Evolutionary conservation across 2,797 vertebrate species (phyloP).

Genomic region (Chloroceryle inda): DNA sequence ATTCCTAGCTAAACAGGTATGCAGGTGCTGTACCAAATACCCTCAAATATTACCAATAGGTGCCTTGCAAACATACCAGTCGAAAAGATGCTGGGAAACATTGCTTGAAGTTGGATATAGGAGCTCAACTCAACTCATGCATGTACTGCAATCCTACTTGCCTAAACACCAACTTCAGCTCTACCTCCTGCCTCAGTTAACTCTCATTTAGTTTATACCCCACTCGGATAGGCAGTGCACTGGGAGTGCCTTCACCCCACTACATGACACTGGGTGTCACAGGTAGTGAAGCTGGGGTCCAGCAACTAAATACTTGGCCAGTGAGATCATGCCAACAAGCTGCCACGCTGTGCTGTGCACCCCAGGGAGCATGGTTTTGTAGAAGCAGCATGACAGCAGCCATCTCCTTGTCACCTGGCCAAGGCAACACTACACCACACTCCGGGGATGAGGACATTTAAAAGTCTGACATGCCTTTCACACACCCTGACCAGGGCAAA

Average conservation of each 20-base stretch:
- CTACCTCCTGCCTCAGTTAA: background rate
- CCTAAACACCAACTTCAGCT: background rate
- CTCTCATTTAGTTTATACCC: background rate
- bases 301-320: background rate
- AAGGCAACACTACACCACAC: accelerated
- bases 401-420: background rate
- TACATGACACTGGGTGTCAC: background rate
- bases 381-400: background rate
- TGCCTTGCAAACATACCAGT: background rate
- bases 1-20: background rate
- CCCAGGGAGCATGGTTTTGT: accelerated
- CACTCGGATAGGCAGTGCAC: background rate
- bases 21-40: background rate
- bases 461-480: background rate
- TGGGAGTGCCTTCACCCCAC: background rate
- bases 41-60: background rate
- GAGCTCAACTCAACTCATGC: background rate
- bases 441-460: background rate
- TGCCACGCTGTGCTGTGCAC: background rate
- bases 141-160: background rate
- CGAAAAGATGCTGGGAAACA: background rate
- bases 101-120: background rate
- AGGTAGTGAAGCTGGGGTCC: background rate
- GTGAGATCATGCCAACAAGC: background rate
- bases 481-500: background rate